Base-by-base conservation (phyloP, 1,140 invertebrate genomes). In the Dendroctonus valens region DNA sequence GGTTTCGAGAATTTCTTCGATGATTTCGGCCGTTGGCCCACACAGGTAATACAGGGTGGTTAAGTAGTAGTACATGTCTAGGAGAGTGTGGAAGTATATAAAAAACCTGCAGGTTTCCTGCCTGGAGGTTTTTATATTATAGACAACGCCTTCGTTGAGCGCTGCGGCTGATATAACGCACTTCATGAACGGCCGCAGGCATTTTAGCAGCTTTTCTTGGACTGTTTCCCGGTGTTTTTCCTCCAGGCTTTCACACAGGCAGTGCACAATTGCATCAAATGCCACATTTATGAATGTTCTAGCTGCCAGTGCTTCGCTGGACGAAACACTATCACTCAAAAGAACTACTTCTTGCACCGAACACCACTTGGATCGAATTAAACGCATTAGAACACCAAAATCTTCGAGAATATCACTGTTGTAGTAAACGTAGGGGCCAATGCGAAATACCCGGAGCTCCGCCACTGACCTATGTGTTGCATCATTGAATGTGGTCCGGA, bases 11-110 rank as follows among this genome's bases (percentile, higher is more conserved):
- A 55, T 52, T 15, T 59, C 57, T 63, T 72, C 60, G 7, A 69
- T 41, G 49, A 51, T 53, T 42, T 44, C 52, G 46, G 52, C 46
- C 49, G 41, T 46, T 60, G 38, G 0, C 49, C 44, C 55, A 69
- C 67, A 67, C 26, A 70, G 51, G 60, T 60, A 65, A 66, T 63
- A n/a, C 59, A 72, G 37, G 7, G 60, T 9, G 5, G 72, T 41
- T 55, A 72, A 14, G 60, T 72, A 70, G 64, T 66, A 75, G 7
- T 73, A 66, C 6, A 74, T 53, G 12, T 74, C 73, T 8, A 73
- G 50, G 53, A 71, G 71, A 46, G 65, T 60, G 55, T 76, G 75
- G 50, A 76, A 72, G 70, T 74, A 76, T 26, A 72, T 62, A 67
- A 59, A 71, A 39, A 73, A 46, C 7, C 69, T 67, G 48, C 59